Base-by-base conservation (phyloP, 2,113 vertebrate genomes). In the Psilopsiagon aymara region DNA sequence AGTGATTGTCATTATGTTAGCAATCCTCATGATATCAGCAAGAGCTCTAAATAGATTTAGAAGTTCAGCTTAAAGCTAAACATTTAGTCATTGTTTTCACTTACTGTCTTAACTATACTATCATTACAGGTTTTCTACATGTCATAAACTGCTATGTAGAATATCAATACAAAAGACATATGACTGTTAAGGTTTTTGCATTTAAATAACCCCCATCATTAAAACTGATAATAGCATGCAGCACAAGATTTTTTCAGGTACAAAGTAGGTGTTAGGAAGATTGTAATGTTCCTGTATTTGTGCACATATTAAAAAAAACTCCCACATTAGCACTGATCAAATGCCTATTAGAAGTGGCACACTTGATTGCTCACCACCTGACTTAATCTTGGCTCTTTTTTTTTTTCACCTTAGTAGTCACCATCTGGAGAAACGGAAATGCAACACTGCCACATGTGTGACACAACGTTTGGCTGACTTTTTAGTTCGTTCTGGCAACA, bases 401-500 rank as follows among this genome's bases (percentile, higher is more conserved):
- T 44, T 96, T 76, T 95, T 55, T 43, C 59, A 35, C 57, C 28
- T 55, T 29, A 39, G 84, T 89, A 99, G 98, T 33, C 98, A 98
- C 82, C 98, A 97, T 21, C 80, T 99, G 90, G 97, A 98, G 92
- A 99, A 99, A 95, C 93, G 98, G 88, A 99, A 97, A 77, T 99
- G 99, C 95, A 99, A 98, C 97, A 99, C 98, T 0, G 99, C 99
- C 37, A 99, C 98, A 0, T 99, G 99, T 1, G 98, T 98, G 73
- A 99, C 98, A 5, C 99, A 99, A 73, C 98, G 98, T 87, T 95
- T 99, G 97, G 98, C 98, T 18, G 98, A 99, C 86, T 99, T 99
- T 82, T 95, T 99, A 94, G 97, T 98, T 37, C 98, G 98, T 39
- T 99, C 99, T 85, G 98, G 98, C 84, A 98, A 97, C 96, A 98